Base-by-base conservation (phyloP, 2,797 vertebrate species). In the Macropus fuliginosus region DNA sequence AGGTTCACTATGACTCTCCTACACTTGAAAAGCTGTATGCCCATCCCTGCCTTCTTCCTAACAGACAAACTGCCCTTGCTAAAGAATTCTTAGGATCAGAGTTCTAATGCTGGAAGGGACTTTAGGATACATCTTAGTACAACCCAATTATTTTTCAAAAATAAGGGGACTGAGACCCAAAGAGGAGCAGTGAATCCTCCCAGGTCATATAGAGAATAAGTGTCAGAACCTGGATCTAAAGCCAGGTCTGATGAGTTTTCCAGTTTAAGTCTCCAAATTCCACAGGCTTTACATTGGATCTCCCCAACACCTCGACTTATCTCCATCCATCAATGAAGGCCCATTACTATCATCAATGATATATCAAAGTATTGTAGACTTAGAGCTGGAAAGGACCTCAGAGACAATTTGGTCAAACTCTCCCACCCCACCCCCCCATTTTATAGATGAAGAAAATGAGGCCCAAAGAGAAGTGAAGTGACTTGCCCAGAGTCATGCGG, bases 21-120 rank as follows among this genome's bases (percentile, higher is more conserved):
- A 5, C 50, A 93, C 9, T 40, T 52, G 87, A 91, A 54, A 50
- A 96, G 56, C 28, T 94, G 93, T 57, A 66, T 31, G 0, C 24
- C 56, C 2, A 1, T 59, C 94, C 16, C 50, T 87, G 40, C 92
- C 94, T 93, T 94, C 93, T 92, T 52, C 54, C 91, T 50, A 74
- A 54, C 93, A 62, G 28, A 21, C 52, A 95, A 6, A 16, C 31
- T 5, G 1, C 92, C 81, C 56, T 90, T 95, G 14, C 87, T 28
- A 59, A 50, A 90, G 94, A 29, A 89, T 55, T 0, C 3, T 81
- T 18, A 46, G 40, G 8, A 46, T 46, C 40, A 40, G 40, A 24
- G 8, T 21, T 50, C 74, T 27, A 81, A 2, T 21, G 34, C 16
- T 74, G 16, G 34, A n/a, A 21, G 16, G 62, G 0, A 18, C 5